These are phyloP conservation scores for Gadus macrocephalus DNA, from an alignment of 2,113 vertebrate genomes.

Conservation along the genomic window DNA sequence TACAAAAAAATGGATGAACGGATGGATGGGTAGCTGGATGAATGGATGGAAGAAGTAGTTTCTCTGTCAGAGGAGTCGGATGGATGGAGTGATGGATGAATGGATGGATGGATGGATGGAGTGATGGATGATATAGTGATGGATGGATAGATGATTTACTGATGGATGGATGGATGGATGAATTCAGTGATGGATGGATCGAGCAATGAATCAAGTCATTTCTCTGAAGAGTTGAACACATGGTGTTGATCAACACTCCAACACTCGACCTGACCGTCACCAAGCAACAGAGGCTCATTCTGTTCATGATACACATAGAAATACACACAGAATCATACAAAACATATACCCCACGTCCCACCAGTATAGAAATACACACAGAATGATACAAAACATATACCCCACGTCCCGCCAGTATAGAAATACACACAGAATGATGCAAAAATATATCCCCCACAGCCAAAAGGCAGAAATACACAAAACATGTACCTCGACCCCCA, in stretches of 20 bases:
- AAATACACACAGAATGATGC: not conserved
- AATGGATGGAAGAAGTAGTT: too few species aligned
- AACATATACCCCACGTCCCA: too few species aligned
- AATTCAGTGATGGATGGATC: conserved; percentile 14
- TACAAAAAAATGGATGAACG: too few species aligned
- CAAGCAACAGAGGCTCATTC: conserved; percentile 47
- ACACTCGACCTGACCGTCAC: conserved; percentile 43
- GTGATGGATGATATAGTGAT: conserved; percentile 3
- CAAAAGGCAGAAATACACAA: too few species aligned
- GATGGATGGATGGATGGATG: conserved; percentile 4
- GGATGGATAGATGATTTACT: not conserved
- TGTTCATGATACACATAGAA: conserved; percentile 13
- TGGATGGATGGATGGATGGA: too few species aligned
- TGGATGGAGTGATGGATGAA: too few species aligned
- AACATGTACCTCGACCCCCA: conserved; percentile 10
- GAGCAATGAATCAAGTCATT: conserved; percentile 20
- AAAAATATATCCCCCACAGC: not conserved
- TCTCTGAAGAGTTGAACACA: conserved; percentile 48
- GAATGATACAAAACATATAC: conserved; percentile 12
- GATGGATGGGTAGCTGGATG: too few species aligned
- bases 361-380: too few species aligned
- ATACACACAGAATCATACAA: too few species aligned
- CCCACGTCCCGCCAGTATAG: too few species aligned
- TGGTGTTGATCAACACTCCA: conserved; percentile 58
- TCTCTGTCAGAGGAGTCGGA: too few species aligned